Evolutionary conservation across 2,888 invertebrate genomes (phyloP), one percentile per base, ranked within the genome.

Genomic region (Eilema griseolum): DNA sequence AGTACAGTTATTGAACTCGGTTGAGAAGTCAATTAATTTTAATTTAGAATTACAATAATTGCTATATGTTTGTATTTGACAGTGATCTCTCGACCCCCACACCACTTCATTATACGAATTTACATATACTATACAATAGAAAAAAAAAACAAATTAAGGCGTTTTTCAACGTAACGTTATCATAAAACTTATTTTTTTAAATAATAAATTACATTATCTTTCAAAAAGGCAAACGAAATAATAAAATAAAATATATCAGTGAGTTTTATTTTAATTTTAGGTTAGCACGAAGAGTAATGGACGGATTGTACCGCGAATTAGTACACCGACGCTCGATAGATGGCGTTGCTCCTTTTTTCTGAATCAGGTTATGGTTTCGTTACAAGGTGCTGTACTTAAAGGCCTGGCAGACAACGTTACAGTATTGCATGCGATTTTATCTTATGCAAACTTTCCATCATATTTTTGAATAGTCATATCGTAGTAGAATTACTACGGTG

Each of bases 361-460:
- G 52, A 52, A 52, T 52, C 52, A 52, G n/a, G 52, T 52, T 52
- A 52, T 52, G n/a, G 52, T 52, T 52, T 52, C n/a, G 52, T 52
- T 52, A 52, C 52, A 52, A 52, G 52, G 1, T n/a, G 2, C 2
- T 16, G 52, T 52, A 52, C n/a, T 52, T n/a, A 52, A n/a, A 52
- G 20, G 20, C 20, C n/a, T 20, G n/a, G 8, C n/a, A 10, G 10
- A 8, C 2, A 2, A 0, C 3, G 1, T 10, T n/a, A 2, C 20
- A 8, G 20, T 52, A 52, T n/a, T 52, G 52, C 52, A n/a, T 52
- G 5, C 7, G 46, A 20, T 8, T 52, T 12, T 8, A 52, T n/a
- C 52, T 20, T 46, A 41, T 41, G 46, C 46, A 46, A 46, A 20
- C 20, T 46, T 52, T n/a, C 52, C 52, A 52, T 52, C 52, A 52